phyloP scores from a whole-genome alignment of 2,113 vertebrate genomes.

The Marmota flaviventris region DNA sequence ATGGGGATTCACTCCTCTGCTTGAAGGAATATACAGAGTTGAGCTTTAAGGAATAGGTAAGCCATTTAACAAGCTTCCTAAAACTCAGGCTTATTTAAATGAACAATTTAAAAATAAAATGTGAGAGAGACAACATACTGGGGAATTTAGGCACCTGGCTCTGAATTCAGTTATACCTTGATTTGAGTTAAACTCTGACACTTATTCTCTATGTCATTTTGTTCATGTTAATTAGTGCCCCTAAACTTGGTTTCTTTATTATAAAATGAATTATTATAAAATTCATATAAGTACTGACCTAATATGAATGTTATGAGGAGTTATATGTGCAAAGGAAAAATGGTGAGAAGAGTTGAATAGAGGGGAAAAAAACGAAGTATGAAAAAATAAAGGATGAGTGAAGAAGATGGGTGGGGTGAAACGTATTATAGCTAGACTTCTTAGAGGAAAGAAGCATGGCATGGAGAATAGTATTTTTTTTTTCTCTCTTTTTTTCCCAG shows the following conservation, averaged over 20 bases:
- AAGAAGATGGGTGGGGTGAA: background rate
- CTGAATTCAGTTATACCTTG: background rate
- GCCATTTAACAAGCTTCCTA: background rate
- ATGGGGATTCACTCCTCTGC: background rate
- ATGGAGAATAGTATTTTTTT: background rate
- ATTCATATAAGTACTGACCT: background rate
- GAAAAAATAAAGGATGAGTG: background rate
- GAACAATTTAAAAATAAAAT: background rate
- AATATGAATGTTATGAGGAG: background rate
- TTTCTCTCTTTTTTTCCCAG: background rate
- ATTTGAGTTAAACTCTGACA: background rate
- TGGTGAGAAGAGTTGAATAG: background rate
- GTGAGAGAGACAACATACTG: background rate
- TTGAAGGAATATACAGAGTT: background rate
- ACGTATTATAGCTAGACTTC: background rate
- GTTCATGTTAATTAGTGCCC: background rate
- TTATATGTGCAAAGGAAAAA: constrained; percentile 13
- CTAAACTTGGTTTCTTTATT: background rate
- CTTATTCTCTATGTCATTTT: background rate
- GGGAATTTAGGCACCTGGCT: background rate
- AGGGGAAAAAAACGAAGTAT: background rate
- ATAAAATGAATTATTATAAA: background rate
- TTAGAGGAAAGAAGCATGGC: background rate
- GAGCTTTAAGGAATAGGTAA: background rate
- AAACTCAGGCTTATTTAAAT: background rate